A percentile compares a stretch with the other conserved stretches of the same genome.
phyloP scores from a whole-genome alignment of 2,113 vertebrate genomes.

The Micronycteris hirsuta region DNA sequence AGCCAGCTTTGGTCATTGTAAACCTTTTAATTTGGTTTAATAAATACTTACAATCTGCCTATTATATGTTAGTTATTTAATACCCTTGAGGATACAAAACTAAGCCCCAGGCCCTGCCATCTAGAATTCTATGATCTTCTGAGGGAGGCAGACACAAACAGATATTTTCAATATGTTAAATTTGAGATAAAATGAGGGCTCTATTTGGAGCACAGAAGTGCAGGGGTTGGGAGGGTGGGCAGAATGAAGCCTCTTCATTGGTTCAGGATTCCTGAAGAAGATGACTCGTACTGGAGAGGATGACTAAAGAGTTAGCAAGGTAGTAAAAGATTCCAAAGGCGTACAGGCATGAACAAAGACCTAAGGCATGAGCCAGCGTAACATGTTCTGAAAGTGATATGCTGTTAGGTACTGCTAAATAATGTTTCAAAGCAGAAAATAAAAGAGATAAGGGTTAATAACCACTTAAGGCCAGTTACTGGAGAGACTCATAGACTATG shows the following conservation, averaged over 20 bases:
- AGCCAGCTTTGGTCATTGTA: background rate
- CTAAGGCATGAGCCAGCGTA: background rate
- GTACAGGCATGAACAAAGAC: no score
- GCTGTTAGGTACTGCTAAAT: background rate
- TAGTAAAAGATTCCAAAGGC: background rate
- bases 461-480: background rate
- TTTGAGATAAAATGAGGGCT: background rate
- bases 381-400: background rate
- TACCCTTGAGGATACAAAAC: background rate
- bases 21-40: constrained; percentile 7
- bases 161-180: background rate
- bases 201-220: background rate
- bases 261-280: background rate
- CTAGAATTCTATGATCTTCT: background rate
- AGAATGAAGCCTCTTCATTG: background rate
- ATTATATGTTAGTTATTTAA: background rate
- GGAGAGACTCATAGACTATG: background rate
- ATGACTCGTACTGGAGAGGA: background rate
- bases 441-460: background rate
- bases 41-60: background rate
- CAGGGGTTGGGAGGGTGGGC: background rate
- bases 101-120: background rate
- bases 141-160: background rate
- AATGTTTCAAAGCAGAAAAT: background rate
- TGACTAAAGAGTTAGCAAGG: background rate